Percentiles rank a stretch among this genome's conserved stretches.
Evolutionary conservation across 2,113 vertebrate genomes (phyloP).

Genomic region (Prinia subflava): DNA sequence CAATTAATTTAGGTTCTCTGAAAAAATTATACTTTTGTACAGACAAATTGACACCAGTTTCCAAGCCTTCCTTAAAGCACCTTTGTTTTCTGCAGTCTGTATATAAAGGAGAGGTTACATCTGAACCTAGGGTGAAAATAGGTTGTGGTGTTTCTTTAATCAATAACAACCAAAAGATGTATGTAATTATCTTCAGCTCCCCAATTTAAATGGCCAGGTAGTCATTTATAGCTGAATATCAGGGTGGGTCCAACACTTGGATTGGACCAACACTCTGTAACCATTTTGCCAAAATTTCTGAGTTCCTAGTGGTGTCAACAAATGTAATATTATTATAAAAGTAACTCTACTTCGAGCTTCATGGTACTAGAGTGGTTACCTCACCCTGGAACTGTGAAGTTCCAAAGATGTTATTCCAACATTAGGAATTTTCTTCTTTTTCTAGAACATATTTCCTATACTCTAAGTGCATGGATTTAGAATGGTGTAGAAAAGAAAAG

Average conservation of each 20-base stretch:
- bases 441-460: neutral
- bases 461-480: neutral
- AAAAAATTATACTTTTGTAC: neutral
- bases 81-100: fast-evolving
- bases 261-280: neutral
- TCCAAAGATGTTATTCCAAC: neutral
- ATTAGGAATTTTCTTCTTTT: neutral
- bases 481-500: neutral
- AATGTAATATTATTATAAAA: neutral
- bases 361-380: neutral
- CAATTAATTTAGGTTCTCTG: neutral
- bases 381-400: neutral
- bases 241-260: neutral
- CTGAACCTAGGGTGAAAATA: neutral
- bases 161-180: neutral
- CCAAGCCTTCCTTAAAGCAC: neutral
- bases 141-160: neutral
- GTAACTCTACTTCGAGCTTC: neutral
- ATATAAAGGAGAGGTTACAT: neutral
- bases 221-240: neutral
- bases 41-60: neutral
- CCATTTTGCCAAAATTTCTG: neutral
- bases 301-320: neutral
- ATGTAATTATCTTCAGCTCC: neutral
- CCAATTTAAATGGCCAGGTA: neutral